Evolutionary conservation across 1,140 invertebrate genomes (phyloP), one percentile per base, ranked within the genome.

Genomic region (Andrena cerasifolii): DNA sequence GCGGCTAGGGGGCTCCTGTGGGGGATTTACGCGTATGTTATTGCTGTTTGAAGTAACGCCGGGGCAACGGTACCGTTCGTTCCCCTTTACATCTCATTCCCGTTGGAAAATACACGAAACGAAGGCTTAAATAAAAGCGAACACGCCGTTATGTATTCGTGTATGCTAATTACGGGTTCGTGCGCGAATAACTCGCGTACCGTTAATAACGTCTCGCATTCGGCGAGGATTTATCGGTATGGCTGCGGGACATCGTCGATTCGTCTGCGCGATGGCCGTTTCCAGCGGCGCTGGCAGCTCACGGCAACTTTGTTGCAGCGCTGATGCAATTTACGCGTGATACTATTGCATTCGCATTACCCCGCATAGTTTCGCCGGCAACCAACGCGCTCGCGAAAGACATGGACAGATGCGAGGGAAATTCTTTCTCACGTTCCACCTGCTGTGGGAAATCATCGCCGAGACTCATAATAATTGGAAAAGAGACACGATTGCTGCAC

Each of bases 251-350:
- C 26, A 71, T 21, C 33, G 10, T 65, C 63, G 73, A 68, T 49
- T 65, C 36, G 74, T 54, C 26, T 65, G 61, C 33, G 76, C 70
- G 70, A 3, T 33, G 56, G 51, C 21, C 53, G 49, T 53, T 43
- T 67, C 33, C 47, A 51, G 24, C 47, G 45, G 24, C 45, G 67
- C 61, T 61, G n/a, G n/a, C n/a, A n/a, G 21, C 61, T 78, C 33
- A n/a, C n/a, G n/a, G 51, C 62, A 51, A 31, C 67, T 67, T 33
- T 40, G 33, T 61, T 54, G 26, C 31, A 18, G 31, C 61, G 40
- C 24, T 24, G 45, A 68, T 47, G 68, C 40, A 78, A 83, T 82
- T 67, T 53, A 73, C 43, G 74, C 63, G 43, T n/a, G 43, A 26
- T 36, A 14, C 36, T 63, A 59, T 80, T 71, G 61, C 51, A 28